Percentiles rank a stretch among this genome's conserved stretches.
Evolutionary conservation across 2,113 vertebrate genomes (phyloP).

Genomic region (Ciconia boyciana): DNA sequence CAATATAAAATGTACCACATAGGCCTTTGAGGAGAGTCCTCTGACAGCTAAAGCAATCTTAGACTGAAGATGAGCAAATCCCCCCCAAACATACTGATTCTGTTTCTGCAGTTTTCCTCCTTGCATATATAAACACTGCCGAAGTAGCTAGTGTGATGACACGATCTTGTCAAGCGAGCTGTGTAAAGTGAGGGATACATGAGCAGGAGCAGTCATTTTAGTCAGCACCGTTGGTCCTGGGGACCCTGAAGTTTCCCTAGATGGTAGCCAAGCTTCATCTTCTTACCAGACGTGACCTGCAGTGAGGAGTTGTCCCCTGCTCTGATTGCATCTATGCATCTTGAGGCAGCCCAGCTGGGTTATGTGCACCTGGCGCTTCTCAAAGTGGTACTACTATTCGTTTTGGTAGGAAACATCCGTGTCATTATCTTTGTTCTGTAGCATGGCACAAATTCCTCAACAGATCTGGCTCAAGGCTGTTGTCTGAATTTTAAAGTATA

Average conservation of each 20-base stretch:
- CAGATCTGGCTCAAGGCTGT: background rate
- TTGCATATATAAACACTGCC: background rate
- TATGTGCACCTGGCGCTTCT: background rate
- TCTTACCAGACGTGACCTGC: background rate
- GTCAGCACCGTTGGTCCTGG: background rate
- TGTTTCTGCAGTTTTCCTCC: background rate
- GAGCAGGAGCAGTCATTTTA: background rate
- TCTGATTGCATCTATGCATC: fast-evolving
- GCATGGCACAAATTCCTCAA: background rate
- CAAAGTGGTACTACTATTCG: fast-evolving
- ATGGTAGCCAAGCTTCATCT: background rate
- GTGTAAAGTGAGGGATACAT: background rate
- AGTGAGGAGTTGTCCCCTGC: background rate
- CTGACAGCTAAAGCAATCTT: background rate
- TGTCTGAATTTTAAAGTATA: background rate
- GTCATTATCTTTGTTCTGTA: background rate
- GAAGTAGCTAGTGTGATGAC: background rate
- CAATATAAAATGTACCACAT: fast-evolving
- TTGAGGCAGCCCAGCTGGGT: background rate
- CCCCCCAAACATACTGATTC: background rate
- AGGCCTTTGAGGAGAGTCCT: background rate
- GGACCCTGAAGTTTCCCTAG: background rate
- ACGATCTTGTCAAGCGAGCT: background rate
- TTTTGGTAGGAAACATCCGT: background rate
- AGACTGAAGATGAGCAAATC: background rate